These are phyloP conservation scores for Rhagophthalmus giganteus DNA, from an alignment of 2,888 invertebrate genomes.

Conservation along the genomic window DNA sequence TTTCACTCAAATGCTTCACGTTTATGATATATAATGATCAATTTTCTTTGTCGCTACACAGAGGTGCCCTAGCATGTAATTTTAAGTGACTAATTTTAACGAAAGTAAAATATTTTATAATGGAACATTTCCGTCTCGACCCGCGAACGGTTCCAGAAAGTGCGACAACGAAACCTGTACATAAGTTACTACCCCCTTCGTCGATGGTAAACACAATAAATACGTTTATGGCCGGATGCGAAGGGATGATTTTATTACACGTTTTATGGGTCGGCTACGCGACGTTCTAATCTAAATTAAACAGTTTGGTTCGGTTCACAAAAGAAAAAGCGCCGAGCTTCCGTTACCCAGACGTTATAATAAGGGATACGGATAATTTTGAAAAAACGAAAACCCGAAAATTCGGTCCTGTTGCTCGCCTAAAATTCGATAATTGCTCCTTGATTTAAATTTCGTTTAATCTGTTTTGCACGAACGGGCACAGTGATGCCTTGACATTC, in stretches of 20 bases:
- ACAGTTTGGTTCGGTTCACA: too few relatives aligned
- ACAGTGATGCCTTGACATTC: too few relatives aligned
- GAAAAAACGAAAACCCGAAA: too few relatives aligned
- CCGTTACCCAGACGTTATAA: too few relatives aligned
- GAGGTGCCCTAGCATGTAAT: constrained; percentile 22
- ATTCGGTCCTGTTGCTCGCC: too few relatives aligned
- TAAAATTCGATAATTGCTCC: too few relatives aligned
- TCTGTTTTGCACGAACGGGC: too few relatives aligned
- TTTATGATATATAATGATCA: constrained; percentile 39
- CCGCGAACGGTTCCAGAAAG: neutral
- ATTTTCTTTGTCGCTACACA: constrained; percentile 34
- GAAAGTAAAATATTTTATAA: constrained; percentile 24
- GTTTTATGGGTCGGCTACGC: too few relatives aligned
- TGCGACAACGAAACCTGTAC: neutral
- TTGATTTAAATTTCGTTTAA: too few relatives aligned
- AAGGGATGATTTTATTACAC: neutral
- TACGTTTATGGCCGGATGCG: constrained; percentile 3
- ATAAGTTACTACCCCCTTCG: neutral
- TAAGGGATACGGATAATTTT: too few relatives aligned
- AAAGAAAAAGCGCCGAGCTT: too few relatives aligned
- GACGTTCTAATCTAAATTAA: too few relatives aligned
- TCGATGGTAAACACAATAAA: constrained; percentile 3
- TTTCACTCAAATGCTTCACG: constrained; percentile 35
- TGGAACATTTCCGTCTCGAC: constrained; percentile 22
- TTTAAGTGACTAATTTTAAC: constrained; percentile 19